phyloP scores from a whole-genome alignment of 2,888 invertebrate genomes.

The Caenorhabditis macrosperma region DNA sequence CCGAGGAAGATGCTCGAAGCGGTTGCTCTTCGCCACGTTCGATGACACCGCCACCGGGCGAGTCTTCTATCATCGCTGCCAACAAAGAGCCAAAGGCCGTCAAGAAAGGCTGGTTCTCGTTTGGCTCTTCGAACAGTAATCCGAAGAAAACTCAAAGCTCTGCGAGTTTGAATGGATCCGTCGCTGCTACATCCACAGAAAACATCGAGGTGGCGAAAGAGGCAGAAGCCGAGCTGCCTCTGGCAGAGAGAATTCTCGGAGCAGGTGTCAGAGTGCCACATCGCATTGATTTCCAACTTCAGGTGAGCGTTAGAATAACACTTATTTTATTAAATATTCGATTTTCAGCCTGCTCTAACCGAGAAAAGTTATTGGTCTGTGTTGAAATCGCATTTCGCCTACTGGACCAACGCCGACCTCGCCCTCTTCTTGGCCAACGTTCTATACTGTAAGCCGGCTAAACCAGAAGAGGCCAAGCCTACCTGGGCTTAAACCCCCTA shows the following conservation, averaged over 20 bases:
- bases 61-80: not conserved
- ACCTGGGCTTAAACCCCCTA: constrained; percentile 29
- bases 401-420: constrained; percentile 77
- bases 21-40: constrained; percentile 74
- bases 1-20: constrained; percentile 70
- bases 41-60: constrained; percentile 67
- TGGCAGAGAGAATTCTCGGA: constrained; percentile 63
- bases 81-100: constrained; percentile 54
- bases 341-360: constrained; percentile 75
- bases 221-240: constrained; percentile 64
- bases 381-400: constrained; percentile 76
- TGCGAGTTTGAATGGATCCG: constrained; percentile 35
- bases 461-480: constrained; percentile 54
- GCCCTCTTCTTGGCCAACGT: constrained; percentile 72
- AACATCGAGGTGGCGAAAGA: constrained; percentile 65
- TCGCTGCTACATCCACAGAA: constrained; percentile 38
- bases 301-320: constrained; percentile 43
- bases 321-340: too few species aligned
- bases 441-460: constrained; percentile 64
- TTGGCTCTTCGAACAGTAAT: constrained; percentile 43
- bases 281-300: constrained; percentile 67
- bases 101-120: constrained; percentile 69
- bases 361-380: constrained; percentile 79
- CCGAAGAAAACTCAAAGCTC: constrained; percentile 50
- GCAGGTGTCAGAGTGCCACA: constrained; percentile 52